Evolutionary conservation across 2,797 vertebrate genomes (phyloP), one percentile per base, ranked within the genome.

Genomic region (Heterohyrax brucei): DNA sequence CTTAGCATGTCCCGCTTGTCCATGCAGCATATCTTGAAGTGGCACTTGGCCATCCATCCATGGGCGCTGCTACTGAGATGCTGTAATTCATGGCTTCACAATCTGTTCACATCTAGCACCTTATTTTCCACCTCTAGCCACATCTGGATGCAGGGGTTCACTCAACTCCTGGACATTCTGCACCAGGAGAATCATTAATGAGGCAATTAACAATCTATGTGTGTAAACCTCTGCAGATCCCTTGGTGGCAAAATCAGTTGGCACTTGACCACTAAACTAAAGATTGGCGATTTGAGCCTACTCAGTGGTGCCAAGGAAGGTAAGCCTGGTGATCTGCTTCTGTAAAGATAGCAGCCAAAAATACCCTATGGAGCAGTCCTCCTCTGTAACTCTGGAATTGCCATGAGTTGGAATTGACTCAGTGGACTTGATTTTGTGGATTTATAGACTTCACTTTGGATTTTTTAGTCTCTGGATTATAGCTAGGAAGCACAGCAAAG

Each of bases 21-120:
- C 39, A 73, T 61, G 26, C 1, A 62, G 5, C 13, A 30, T 77
- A 26, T 30, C 22, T 77, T 19, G 28, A 59, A 21, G 21, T 56
- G 26, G 24, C 8, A 59, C 10, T 77, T 78, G 50, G 12, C 8
- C 78, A 14, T 18, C 39, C 30, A 19, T 16, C 61, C 46, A 26
- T 3, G 4, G 19, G 39, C 13, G 16, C 7, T 13, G 39, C 62
- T 61, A 46, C 28, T 46, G 7, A 56, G 46, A 85, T 90, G n/a
- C 1, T 1, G 3, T 21, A 19, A 14, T 50, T 13, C 0, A 44
- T n/a, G 53, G 8, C 33, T 56, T 16, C 14, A 7, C 46, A 16
- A 9, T 22, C 33, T 48, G 44, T 50, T 30, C 50, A 53, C 16
- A 21, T 70, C 24, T 16, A 22, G 16, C 6, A 26, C 10, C 44